Percentiles rank a stretch among this genome's conserved stretches.
Conservation (phyloP, 2,113 vertebrate genomes). For the Pyrgilauda ruficollis region DNA sequence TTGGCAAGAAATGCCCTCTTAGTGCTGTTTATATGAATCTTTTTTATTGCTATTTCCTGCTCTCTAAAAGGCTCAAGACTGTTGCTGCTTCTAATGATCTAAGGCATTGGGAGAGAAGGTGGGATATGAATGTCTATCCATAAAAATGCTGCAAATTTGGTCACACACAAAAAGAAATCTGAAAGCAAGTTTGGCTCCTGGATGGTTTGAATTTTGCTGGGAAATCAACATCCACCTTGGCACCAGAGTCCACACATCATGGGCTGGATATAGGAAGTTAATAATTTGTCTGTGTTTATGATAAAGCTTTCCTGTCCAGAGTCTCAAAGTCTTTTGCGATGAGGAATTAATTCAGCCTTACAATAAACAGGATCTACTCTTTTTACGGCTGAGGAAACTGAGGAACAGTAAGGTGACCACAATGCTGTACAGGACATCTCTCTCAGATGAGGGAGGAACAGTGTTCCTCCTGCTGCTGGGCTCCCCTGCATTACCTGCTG, state of each 20-base stretch:
- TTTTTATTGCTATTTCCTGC: background rate
- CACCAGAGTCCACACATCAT: background rate
- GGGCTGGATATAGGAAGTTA: constrained; percentile 25
- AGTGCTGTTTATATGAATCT: background rate
- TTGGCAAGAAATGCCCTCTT: background rate
- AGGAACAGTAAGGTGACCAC: background rate
- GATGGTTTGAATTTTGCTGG: background rate
- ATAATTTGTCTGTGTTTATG: constrained; percentile 19
- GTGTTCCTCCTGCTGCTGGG: background rate
- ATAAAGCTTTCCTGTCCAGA: background rate
- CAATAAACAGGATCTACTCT: constrained; percentile 18
- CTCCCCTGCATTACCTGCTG: background rate
- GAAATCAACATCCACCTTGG: background rate
- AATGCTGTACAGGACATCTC: background rate
- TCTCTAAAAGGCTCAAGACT: background rate
- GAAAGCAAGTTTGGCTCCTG: background rate
- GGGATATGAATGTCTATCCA: background rate
- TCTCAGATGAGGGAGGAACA: background rate
- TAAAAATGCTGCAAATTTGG: background rate
- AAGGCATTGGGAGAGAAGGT: background rate
- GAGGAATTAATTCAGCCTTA: background rate
- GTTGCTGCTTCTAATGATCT: background rate
- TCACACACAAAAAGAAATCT: background rate
- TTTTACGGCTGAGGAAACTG: constrained; percentile 33
- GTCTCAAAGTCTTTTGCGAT: background rate